Evolutionary conservation across 2,888 invertebrate genomes (phyloP).

Genomic region (Amaurobius ferox): DNA sequence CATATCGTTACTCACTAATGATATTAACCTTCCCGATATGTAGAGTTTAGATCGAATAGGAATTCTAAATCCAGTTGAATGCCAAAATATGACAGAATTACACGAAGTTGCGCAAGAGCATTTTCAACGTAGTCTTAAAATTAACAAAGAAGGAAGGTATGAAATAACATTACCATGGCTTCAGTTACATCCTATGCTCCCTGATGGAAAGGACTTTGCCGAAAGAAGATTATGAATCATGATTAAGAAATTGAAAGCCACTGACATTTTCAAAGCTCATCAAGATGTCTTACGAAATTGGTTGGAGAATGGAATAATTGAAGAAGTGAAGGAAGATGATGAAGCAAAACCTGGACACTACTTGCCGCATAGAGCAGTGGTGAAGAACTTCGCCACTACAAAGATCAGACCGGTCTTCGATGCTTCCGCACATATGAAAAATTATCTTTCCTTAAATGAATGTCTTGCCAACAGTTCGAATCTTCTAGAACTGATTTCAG

Average conservation of each 20-base stretch:
- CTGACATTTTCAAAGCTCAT: background rate
- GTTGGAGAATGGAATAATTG: slow-evolving; percentile 1
- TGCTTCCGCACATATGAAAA: slow-evolving; percentile 17
- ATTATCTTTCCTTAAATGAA: slow-evolving; percentile 38
- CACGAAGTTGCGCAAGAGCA: background rate
- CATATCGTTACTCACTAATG: background rate
- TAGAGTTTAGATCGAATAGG: background rate
- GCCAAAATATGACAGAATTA: background rate
- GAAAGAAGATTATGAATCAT: background rate
- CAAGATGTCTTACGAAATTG: slow-evolving; percentile 3
- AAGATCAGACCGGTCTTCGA: slow-evolving; percentile 39
- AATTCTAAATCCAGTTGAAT: background rate
- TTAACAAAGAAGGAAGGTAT: slow-evolving; percentile 10
- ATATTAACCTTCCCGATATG: slow-evolving; percentile 10
- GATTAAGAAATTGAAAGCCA: background rate
- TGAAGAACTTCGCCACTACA: slow-evolving; percentile 26
- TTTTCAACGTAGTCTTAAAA: slow-evolving; percentile 9
- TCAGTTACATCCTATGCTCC: background rate
- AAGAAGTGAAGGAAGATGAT: background rate
- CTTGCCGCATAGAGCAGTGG: slow-evolving; percentile 7
- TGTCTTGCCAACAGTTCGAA: slow-evolving; percentile 45
- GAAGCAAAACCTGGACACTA: background rate
- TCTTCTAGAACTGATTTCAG: slow-evolving; percentile 21
- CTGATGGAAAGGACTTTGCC: background rate
- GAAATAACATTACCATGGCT: slow-evolving; percentile 23